Evolutionary conservation across 2,797 vertebrate genomes (phyloP).

Genomic region (Lutra lutra): DNA sequence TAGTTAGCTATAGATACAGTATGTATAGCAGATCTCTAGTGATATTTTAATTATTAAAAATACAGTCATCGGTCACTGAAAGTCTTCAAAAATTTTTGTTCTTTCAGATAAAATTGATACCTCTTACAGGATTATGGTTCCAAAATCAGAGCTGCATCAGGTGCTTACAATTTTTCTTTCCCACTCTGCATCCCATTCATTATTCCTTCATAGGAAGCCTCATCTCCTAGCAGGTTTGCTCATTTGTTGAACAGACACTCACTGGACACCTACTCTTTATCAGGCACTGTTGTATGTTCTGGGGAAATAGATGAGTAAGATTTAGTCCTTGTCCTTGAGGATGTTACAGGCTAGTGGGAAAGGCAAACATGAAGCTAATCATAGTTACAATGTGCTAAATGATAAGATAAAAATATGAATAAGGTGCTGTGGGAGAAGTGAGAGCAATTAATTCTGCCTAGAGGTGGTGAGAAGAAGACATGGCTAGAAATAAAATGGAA

Average conservation of each 20-base stretch:
- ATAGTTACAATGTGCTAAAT: constrained; percentile 59
- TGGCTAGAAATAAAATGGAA: constrained; percentile 47
- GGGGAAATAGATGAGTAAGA: not conserved
- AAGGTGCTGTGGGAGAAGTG: constrained; percentile 33
- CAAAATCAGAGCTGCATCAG: not conserved
- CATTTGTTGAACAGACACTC: not conserved
- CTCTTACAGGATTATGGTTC: not conserved
- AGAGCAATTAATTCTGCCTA: constrained; percentile 67
- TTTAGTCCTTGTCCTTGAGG: constrained; percentile 50
- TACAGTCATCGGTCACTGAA: not conserved
- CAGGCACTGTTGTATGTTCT: not conserved
- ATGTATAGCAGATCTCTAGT: not conserved
- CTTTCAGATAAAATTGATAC: not conserved
- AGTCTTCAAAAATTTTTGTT: not conserved
- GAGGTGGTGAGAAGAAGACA: constrained; percentile 45
- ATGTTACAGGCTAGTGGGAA: constrained; percentile 29
- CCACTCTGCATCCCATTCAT: not conserved
- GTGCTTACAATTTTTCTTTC: not conserved
- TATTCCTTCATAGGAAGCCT: not conserved
- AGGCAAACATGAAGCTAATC: constrained; percentile 54
- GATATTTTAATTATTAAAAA: not conserved
- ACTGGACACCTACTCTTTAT: not conserved
- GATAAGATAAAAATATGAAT: constrained; percentile 58
- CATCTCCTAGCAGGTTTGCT: not conserved
- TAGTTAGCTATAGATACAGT: not conserved